These are phyloP conservation scores for Aleiodes sp. DNA, from an alignment of 1,140 invertebrate genomes.

Conservation along the genomic window DNA sequence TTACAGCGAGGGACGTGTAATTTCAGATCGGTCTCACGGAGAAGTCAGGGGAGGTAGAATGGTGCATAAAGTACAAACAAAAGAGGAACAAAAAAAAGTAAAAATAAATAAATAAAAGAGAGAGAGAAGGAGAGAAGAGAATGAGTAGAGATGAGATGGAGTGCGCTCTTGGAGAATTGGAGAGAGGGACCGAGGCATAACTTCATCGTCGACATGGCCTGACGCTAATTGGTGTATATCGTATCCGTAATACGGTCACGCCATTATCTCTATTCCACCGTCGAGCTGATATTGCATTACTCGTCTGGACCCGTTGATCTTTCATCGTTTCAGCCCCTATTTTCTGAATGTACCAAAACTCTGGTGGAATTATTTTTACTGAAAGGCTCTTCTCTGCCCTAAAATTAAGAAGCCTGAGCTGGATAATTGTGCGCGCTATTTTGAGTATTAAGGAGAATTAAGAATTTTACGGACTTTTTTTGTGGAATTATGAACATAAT, in stretches of 20 bases:
- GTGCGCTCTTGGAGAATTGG: conserved; percentile 23
- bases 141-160: conserved; percentile 16
- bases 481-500: too few relatives aligned
- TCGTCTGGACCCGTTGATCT: conserved; percentile 41
- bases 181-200: conserved; percentile 39
- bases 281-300: conserved; percentile 48
- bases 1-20: conserved; percentile 34
- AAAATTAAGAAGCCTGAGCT: too few relatives aligned
- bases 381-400: neutral
- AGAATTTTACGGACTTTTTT: too few relatives aligned
- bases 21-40: conserved; percentile 32
- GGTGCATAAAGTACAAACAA: neutral
- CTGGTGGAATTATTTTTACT: neutral
- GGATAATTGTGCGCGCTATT: too few relatives aligned
- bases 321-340: conserved; percentile 41
- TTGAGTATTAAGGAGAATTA: too few relatives aligned
- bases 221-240: conserved; percentile 56
- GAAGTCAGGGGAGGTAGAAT: neutral
- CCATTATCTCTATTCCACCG: conserved; percentile 49
- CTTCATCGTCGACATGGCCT: conserved; percentile 41
- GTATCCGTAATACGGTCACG: conserved; percentile 50
- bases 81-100: too few relatives aligned
- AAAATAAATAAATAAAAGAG: too few relatives aligned
- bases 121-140: neutral
- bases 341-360: conserved; percentile 25